phyloP scores from a whole-genome alignment of 2,888 invertebrate genomes.

The Melanchra persicariae region DNA sequence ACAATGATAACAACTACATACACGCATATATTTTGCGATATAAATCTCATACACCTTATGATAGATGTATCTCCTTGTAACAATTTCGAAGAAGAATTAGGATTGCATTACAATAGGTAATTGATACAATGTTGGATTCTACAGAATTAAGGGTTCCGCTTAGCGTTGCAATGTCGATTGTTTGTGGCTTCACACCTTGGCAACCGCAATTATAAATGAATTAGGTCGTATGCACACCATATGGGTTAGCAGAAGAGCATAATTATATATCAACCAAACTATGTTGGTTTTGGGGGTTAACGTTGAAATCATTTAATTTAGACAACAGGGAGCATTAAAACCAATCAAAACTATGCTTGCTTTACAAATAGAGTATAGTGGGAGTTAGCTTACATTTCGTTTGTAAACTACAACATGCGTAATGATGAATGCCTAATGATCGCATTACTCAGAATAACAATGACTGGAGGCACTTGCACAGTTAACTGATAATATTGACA shows the following conservation, averaged over 20 bases:
- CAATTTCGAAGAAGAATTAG: conserved; percentile 64
- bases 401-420: not conserved
- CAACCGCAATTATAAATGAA: conserved; percentile 68
- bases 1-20: conserved; percentile 43
- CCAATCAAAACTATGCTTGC: not conserved
- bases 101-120: conserved; percentile 71
- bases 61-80: conserved; percentile 60
- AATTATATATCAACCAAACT: conserved; percentile 22
- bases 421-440: conserved; percentile 3
- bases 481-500: conserved; percentile 28
- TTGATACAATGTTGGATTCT: conserved; percentile 72
- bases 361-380: not conserved
- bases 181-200: conserved; percentile 73
- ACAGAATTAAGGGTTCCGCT: conserved; percentile 70
- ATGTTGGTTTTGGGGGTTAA: conserved; percentile 1
- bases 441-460: conserved; percentile 4
- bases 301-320: not conserved
- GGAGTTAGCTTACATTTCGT: not conserved
- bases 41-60: conserved; percentile 41
- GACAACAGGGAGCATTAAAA: not conserved
- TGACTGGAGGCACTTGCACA: not conserved
- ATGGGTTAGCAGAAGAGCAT: conserved; percentile 31
- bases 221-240: conserved; percentile 64
- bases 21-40: conserved; percentile 42
- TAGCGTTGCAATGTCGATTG: conserved; percentile 66